Percentiles rank a stretch among this genome's conserved stretches.
phyloP scores from a whole-genome alignment of 2,888 invertebrate genomes.

The Leucophenga montana region DNA sequence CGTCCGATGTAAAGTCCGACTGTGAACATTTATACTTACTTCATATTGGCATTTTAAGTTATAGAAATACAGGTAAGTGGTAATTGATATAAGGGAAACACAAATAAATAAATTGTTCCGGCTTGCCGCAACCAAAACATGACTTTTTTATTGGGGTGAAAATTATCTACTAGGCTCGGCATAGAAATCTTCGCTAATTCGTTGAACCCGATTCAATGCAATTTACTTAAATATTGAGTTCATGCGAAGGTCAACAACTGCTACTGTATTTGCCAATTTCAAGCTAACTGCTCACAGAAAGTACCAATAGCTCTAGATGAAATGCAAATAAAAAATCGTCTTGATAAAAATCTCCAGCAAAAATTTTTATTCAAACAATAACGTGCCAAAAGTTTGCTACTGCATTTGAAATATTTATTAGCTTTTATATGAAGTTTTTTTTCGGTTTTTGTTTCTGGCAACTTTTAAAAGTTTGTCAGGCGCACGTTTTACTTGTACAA shows the following conservation, averaged over 20 bases:
- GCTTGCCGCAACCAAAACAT: conserved; percentile 5
- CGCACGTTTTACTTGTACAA: conserved; percentile 70
- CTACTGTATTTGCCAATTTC: conserved; percentile 57
- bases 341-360: conserved; percentile 59
- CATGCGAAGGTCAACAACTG: conserved; percentile 61
- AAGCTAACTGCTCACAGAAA: not conserved
- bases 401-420: conserved; percentile 68
- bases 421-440: conserved; percentile 38
- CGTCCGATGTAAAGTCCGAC: no score
- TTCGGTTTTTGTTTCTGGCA: conserved; percentile 28
- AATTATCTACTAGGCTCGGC: not conserved
- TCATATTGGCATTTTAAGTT: no score
- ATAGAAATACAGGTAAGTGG: no score
- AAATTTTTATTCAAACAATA: conserved; percentile 59
- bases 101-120: no score
- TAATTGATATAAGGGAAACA: no score
- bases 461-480: conserved; percentile 49
- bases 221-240: conserved; percentile 65
- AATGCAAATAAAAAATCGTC: conserved; percentile 49
- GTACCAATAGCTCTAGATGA: conserved; percentile 48
- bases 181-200: conserved; percentile 11
- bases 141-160: conserved; percentile 10
- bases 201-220: conserved; percentile 50
- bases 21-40: no score
- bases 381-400: conserved; percentile 71